Evolutionary conservation across 2,888 invertebrate species (phyloP), one percentile per base, ranked within the genome.

Genomic region (Serrognathus titanus): DNA sequence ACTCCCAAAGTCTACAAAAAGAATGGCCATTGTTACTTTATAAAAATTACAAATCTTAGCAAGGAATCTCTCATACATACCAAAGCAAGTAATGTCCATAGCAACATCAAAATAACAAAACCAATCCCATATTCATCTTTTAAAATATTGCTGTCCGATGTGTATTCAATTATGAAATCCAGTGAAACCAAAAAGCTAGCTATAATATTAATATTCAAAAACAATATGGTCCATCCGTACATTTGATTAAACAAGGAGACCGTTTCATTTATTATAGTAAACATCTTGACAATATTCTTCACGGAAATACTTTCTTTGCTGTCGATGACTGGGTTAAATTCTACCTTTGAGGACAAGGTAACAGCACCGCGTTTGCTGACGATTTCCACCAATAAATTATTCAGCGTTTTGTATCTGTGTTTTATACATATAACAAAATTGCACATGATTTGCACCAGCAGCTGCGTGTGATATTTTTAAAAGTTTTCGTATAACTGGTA

Each of bases 101-200:
- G 35, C 41, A 46, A 37, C 51, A 56, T 46, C 51, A 51, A 31
- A 8, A 52, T n/a, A 2, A 56, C 40, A n/a, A 56, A 51, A 4
- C 24, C 9, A 2, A 48, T 9, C n/a, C 51, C 51, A 38, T 47
- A 39, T 13, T 40, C 36, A 9, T 51, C 56, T 35, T 16, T 57
- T 20, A 57, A 46, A 6, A 38, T 24, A 11, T 53, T 53, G 7
- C 24, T 49, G 3, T 57, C 45, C 2, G 49, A 49, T 24, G 41
- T 47, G 35, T 37, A 57, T 24, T 53, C 49, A 35, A 57, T 57
- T 11, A 57, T 57, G 48, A 53, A 53, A 39, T 53, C 53, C 8
- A 53, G 31, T 13, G 49, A 57, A 6, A 57, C 11, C 16, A 57
- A 38, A n/a, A 57, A 20, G 10, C 20, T 52, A 5, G 39, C 47